Evolutionary conservation across 1,140 invertebrate genomes (phyloP).

Genomic region (Cherax destructor): DNA sequence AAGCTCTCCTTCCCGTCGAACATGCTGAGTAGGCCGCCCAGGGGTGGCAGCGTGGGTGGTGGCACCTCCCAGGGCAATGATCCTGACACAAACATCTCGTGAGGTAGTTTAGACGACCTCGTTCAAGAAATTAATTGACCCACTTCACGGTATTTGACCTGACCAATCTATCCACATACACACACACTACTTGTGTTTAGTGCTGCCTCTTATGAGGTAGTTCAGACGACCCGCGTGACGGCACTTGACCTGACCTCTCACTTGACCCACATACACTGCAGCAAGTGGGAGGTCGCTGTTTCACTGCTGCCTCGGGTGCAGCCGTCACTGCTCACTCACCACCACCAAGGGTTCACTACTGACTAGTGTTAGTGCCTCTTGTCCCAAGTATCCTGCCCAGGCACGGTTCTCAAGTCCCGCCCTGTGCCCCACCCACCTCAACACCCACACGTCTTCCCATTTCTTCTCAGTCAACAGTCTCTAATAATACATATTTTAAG

Average conservation of each 20-base stretch:
- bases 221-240: too few relatives aligned
- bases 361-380: slow-evolving; percentile 3
- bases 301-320: neutral
- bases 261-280: too few relatives aligned
- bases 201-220: too few relatives aligned
- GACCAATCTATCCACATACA: too few relatives aligned
- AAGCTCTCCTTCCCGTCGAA: slow-evolving; percentile 52
- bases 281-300: neutral
- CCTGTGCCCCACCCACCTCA: neutral
- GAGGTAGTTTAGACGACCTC: neutral
- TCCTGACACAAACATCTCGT: slow-evolving; percentile 47
- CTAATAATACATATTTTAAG: too few relatives aligned
- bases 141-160: too few relatives aligned
- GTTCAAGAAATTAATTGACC: neutral
- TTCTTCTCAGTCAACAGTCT: too few relatives aligned
- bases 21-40: slow-evolving; percentile 56
- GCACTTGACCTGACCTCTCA: too few relatives aligned
- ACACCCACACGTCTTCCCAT: neutral
- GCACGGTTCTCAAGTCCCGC: neutral
- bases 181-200: too few relatives aligned
- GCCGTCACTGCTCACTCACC: neutral
- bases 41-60: slow-evolving; percentile 24
- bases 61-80: slow-evolving; percentile 47
- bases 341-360: neutral
- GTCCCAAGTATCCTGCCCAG: slow-evolving; percentile 24